Conservation (phyloP, 2,888 invertebrate species). For the Calameuta filiformis region DNA sequence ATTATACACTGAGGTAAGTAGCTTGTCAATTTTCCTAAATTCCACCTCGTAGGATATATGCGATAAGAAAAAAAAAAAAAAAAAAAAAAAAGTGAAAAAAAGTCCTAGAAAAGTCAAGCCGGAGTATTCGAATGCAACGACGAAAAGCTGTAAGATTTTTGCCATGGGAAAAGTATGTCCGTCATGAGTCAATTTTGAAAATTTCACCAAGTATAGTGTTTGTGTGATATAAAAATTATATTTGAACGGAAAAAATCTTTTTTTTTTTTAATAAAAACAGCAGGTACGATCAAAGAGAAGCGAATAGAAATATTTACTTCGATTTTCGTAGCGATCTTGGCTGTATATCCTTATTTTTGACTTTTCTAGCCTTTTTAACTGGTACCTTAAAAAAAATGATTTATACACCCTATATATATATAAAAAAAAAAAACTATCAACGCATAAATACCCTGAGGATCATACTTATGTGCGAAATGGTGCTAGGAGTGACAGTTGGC, state of each 20-base stretch:
- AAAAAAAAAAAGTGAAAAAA: too few species aligned
- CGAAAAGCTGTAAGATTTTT: not conserved
- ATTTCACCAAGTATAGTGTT: not conserved
- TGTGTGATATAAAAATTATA: not conserved
- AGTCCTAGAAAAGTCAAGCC: not conserved
- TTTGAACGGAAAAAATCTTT: not conserved
- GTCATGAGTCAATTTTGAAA: not conserved
- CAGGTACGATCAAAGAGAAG: not conserved
- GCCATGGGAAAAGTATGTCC: not conserved
- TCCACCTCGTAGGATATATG: not conserved
- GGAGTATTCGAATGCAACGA: not conserved
- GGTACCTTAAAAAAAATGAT: not conserved
- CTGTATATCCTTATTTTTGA: not conserved
- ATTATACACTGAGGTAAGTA: not conserved
- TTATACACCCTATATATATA: not conserved
- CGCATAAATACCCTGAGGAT: not conserved
- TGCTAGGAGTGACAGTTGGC: not conserved
- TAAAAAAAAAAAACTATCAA: not conserved
- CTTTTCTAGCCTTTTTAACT: not conserved
- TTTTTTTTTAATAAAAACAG: not conserved
- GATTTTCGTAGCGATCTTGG: not conserved
- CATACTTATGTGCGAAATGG: not conserved
- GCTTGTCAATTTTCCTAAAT: not conserved
- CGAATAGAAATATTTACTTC: too few species aligned
- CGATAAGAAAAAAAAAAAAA: not conserved